Evolutionary conservation across 2,888 invertebrate species (phyloP), one percentile per base, ranked within the genome.

Genomic region (Athrips mouffetella): DNA sequence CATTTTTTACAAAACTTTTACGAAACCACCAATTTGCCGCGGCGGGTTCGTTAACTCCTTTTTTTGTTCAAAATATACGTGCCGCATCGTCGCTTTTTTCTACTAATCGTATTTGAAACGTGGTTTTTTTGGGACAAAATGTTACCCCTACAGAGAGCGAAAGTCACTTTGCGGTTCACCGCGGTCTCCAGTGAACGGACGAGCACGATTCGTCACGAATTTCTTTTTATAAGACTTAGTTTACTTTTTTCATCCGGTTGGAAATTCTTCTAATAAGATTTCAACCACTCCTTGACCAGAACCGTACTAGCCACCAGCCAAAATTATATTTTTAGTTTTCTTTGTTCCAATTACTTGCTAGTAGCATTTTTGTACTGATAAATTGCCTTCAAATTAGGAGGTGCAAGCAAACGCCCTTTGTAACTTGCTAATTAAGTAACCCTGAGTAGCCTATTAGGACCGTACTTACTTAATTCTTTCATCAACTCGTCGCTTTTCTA

Each of bases 151-250:
- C 47, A 47, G 31, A 47, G 23, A 52, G 52, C 41, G 52, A 52
- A 52, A 52, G 52, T 48, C n/a, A n/a, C n/a, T n/a, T n/a, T 45
- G 47, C 18, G 50, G 50, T 47, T 47, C 40, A 47, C 47, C 47
- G 45, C 25, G 37, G 7, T 18, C 44, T 13, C 30, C 46, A 20
- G 23, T 25, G 25, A 20, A n/a, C 27, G 49, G 40, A 45, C 29
- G 37, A 20, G 48, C 20, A 16, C 33, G 45, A 49, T 49, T 49
- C 15, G 29, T 35, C 20, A 16, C 27, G 27, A 27, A 46, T 15
- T 25, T 48, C 8, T 44, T 49, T 49, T 49, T 15, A n/a, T 10
- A 37, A 45, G 45, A 33, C 7, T 13, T 45, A 5, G n/a, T n/a
- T n/a, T n/a, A n/a, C n/a, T n/a, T n/a, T n/a, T n/a, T n/a, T n/a